Evolutionary conservation across 2,797 vertebrate genomes (phyloP), one percentile per base, ranked within the genome.

Genomic region (Menidia menidia): DNA sequence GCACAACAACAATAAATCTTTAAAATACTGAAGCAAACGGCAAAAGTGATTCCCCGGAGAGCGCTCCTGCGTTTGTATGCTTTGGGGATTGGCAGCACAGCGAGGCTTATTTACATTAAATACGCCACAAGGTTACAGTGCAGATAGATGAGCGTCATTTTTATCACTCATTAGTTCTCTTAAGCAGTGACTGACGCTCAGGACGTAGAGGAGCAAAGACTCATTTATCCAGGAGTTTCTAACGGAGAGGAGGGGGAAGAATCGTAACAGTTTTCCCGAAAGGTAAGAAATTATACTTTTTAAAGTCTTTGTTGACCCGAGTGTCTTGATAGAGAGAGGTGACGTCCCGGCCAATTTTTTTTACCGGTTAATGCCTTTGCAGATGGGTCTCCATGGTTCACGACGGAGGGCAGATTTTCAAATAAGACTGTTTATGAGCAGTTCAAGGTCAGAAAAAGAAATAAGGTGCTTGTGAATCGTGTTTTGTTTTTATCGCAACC

Each of bases 21-120:
- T 95, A 94, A 94, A 95, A 91, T 80, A 83, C 64, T 60, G 55
- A 45, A 25, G 56, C 19, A 41, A 73, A 65, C 81, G 90, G 94
- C 57, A 94, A 93, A 95, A 94, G 92, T 93, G 79, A 80, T 94
- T 94, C 95, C 92, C 94, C 84, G 91, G 93, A 94, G 94, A 96
- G 95, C 95, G 94, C 95, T 77, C 95, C 80, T 90, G 94, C 92
- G 94, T 95, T 93, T 95, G 95, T 94, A 91, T 95, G 95, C 93
- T 89, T 25, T 80, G 95, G 66, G 95, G 95, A 96, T 93, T 97
- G 96, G 96, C 96, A 97, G 96, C 96, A 96, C 95, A 96, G 96
- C 96, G 94, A 84, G 94, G 95, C 97, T 98, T 98, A 97, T 98
- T 98, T 97, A 97, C 97, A 98, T 98, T 97, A 98, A 98, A 98